These are phyloP conservation scores for Phoenicopterus ruber DNA, from an alignment of 2,113 vertebrate species.

Conservation along the genomic window DNA sequence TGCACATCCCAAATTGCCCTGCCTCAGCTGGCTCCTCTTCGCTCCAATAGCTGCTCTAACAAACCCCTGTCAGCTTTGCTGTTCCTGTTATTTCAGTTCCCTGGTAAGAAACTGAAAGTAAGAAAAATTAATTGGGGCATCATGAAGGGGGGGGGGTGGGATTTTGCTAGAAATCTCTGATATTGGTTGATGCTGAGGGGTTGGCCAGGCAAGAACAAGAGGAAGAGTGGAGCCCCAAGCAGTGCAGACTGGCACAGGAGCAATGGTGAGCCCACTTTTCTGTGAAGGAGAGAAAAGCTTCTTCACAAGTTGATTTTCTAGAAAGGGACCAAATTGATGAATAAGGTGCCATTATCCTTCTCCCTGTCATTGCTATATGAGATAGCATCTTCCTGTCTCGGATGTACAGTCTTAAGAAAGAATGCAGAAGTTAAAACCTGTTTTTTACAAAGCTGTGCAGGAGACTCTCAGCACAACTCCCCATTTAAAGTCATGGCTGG, in stretches of 20 bases:
- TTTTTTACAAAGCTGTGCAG: neutral
- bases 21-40: neutral
- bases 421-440: neutral
- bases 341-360: neutral
- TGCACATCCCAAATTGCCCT: neutral
- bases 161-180: neutral
- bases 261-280: neutral
- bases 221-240: neutral
- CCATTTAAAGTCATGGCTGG: neutral
- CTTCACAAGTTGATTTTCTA: neutral
- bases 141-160: neutral
- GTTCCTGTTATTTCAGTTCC: neutral
- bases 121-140: neutral
- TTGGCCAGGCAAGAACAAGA: neutral
- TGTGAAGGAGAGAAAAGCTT: neutral
- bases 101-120: neutral
- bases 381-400: neutral
- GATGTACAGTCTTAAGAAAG: neutral
- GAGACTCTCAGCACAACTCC: neutral
- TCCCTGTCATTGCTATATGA: neutral
- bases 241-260: neutral
- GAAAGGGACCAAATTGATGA: neutral
- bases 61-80: neutral
- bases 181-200: neutral
- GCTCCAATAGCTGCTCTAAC: neutral